phyloP scores from a whole-genome alignment of 2,797 vertebrate species.

The Gambelia wislizenii region DNA sequence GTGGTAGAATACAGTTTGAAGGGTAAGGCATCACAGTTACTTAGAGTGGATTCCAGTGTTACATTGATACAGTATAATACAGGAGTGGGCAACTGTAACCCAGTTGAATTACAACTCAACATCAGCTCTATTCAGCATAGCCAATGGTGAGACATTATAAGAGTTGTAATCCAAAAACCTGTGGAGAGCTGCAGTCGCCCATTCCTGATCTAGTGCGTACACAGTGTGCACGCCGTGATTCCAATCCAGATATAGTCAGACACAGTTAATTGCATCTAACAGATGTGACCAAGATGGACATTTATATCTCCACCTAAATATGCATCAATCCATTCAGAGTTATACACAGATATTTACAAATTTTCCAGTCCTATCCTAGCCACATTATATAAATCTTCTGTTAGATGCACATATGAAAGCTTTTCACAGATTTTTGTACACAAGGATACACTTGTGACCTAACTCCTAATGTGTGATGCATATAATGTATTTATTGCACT shows the following conservation, averaged over 20 bases:
- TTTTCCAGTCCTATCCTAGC: not conserved
- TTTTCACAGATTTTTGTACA: not conserved
- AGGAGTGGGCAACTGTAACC: no score
- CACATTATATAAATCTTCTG: not conserved
- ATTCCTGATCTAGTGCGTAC: no score
- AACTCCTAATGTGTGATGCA: not conserved
- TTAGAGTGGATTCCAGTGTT: no score
- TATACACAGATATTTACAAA: not conserved
- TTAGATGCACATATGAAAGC: not conserved
- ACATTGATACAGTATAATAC: no score
- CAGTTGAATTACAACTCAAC: no score
- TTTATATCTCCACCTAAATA: not conserved
- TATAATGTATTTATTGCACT: not conserved
- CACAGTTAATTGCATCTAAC: not conserved
- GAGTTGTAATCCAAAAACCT: no score
- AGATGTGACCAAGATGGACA: no score
- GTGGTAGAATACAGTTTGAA: not conserved
- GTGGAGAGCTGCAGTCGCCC: no score
- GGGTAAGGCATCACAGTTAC: no score
- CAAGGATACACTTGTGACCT: not conserved
- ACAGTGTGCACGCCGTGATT: no score
- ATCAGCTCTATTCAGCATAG: no score
- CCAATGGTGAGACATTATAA: no score
- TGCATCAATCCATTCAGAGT: not conserved
- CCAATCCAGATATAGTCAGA: not conserved